A percentile compares a stretch with the other conserved stretches of the same genome.
phyloP scores from a whole-genome alignment of 2,113 vertebrate genomes.

The Phalacrocorax aristotelis region DNA sequence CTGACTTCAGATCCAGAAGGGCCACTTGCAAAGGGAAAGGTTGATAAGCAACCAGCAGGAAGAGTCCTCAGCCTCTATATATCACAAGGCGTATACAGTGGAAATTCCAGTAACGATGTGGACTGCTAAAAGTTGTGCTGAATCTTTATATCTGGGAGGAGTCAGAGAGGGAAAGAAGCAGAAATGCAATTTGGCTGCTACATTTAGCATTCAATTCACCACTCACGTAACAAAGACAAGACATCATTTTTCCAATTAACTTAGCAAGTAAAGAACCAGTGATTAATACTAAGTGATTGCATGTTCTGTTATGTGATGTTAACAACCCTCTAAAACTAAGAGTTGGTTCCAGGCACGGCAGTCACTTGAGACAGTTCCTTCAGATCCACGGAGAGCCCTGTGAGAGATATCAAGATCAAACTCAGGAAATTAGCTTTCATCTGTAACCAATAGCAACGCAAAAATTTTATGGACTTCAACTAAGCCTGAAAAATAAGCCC shows the following conservation, averaged over 20 bases:
- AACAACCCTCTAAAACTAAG: not conserved
- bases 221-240: not conserved
- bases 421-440: not conserved
- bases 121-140: not conserved
- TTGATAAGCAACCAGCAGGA: not conserved
- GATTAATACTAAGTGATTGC: not conserved
- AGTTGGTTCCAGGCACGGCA: not conserved
- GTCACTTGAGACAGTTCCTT: not conserved
- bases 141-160: not conserved
- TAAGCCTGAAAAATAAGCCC: not conserved
- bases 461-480: not conserved
- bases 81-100: rapidly evolving
- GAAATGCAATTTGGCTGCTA: not conserved
- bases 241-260: not conserved
- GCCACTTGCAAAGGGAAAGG: not conserved
- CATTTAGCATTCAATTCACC: not conserved
- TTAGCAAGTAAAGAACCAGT: not conserved
- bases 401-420: not conserved
- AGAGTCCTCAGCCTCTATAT: not conserved
- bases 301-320: not conserved
- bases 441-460: not conserved
- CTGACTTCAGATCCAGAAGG: not conserved
- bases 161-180: not conserved
- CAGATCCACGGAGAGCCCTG: not conserved
- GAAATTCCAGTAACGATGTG: not conserved